Conservation (phyloP, 1,140 invertebrate species). For the Bombus difficillimus region DNA sequence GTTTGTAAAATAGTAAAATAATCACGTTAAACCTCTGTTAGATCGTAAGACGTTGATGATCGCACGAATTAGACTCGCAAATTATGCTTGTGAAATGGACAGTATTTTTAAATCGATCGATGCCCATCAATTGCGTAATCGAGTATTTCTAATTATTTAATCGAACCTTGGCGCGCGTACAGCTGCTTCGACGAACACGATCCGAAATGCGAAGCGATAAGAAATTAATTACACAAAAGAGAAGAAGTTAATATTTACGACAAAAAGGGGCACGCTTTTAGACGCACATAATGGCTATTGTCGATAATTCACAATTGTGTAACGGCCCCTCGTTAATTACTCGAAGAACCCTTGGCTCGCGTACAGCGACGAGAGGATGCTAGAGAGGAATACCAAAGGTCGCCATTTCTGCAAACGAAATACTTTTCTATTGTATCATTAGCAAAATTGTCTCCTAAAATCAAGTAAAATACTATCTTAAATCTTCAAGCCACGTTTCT, state of each 20-base stretch:
- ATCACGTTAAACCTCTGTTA: neutral
- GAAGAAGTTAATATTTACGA: neutral
- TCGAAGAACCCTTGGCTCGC: conserved; percentile 25
- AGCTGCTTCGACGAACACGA: conserved; percentile 2
- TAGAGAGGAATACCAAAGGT: conserved; percentile 33
- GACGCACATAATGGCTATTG: neutral
- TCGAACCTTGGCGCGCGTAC: conserved; percentile 41
- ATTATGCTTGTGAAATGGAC: conserved; percentile 17
- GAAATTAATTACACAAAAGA: neutral
- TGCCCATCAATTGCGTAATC: conserved; percentile 28
- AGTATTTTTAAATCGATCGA: conserved; percentile 47
- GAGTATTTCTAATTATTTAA: conserved; percentile 38
- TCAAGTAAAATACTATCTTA: neutral
- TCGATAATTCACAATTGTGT: conserved; percentile 44
- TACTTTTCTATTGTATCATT: neutral
- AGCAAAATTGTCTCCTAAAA: neutral
- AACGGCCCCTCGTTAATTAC: conserved; percentile 24
- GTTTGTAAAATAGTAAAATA: neutral
- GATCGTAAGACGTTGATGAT: neutral
- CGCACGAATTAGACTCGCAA: neutral
- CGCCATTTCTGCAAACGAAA: conserved; percentile 9
- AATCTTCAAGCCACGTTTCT: no score
- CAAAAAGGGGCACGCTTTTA: neutral
- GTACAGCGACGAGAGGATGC: neutral
- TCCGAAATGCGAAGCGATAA: neutral